Conservation (phyloP, 1,140 invertebrate species). For the Aricia agestis region DNA sequence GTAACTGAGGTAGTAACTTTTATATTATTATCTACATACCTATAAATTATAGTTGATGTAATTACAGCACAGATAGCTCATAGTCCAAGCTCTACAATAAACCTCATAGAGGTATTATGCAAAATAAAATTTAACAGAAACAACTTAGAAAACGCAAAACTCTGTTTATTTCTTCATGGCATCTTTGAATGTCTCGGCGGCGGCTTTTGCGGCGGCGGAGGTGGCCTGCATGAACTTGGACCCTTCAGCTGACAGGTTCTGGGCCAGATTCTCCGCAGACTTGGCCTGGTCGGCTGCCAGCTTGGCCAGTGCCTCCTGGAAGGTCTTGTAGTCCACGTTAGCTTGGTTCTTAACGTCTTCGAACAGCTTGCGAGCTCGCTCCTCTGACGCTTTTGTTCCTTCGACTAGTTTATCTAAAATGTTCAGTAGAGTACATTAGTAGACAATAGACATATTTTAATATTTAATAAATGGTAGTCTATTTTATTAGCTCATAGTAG, state of each 20-base stretch:
- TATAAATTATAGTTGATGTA: no score
- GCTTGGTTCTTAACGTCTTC: conserved; percentile 27
- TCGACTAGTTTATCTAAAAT: conserved; percentile 39
- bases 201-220: conserved; percentile 19
- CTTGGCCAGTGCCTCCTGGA: conserved; percentile 33
- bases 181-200: conserved; percentile 32
- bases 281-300: conserved; percentile 36
- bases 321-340: conserved; percentile 33
- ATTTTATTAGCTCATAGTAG: no score
- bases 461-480: no score
- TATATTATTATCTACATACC: no score
- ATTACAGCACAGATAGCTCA: no score
- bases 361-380: conserved; percentile 33
- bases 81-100: no score
- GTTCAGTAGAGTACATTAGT: not conserved
- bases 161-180: conserved; percentile 30
- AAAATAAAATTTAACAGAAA: no score
- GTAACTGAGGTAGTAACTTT: no score
- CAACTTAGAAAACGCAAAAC: no score
- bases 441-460: no score
- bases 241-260: conserved; percentile 26
- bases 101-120: no score
- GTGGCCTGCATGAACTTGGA: conserved; percentile 29
- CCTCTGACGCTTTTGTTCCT: conserved; percentile 29
- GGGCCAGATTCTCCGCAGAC: conserved; percentile 27